phyloP scores from a whole-genome alignment of 1,140 invertebrate species.

The Sarcophaga bullata region DNA sequence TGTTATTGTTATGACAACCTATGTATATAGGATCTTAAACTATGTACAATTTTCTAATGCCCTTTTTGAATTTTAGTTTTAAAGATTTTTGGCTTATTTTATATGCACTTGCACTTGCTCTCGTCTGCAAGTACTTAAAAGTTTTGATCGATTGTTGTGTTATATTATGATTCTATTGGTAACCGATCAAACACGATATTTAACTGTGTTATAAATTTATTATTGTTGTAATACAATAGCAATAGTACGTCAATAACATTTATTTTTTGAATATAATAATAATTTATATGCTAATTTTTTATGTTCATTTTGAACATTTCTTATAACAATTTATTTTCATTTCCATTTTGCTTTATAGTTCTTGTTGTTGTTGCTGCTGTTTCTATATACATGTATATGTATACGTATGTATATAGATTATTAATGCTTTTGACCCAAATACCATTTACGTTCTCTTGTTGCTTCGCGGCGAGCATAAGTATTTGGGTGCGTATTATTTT shows the following conservation, averaged over 20 bases:
- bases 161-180: slow-evolving; percentile 38
- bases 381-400: slow-evolving; percentile 29
- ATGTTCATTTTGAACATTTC: slow-evolving; percentile 17
- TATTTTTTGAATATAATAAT: neutral
- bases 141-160: neutral
- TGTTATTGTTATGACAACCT: neutral
- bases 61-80: neutral
- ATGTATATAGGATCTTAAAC: neutral
- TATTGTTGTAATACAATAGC: too few species aligned
- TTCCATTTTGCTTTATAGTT: neutral
- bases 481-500: neutral
- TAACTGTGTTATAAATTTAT: neutral
- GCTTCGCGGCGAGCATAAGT: neutral
- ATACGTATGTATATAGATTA: slow-evolving; percentile 52
- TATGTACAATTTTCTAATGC: neutral
- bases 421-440: slow-evolving; percentile 65
- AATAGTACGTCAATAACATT: too few species aligned
- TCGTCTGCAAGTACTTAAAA: neutral
- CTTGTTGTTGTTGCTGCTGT: slow-evolving; percentile 43
- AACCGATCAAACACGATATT: slow-evolving; percentile 36
- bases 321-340: too few species aligned
- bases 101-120: slow-evolving; percentile 20
- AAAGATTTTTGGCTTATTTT: neutral
- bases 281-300: slow-evolving; percentile 59
- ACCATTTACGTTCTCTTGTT: slow-evolving; percentile 44